Percentiles rank a stretch among this genome's conserved stretches.
These are phyloP conservation scores for Drosophila sturtevanti DNA, from an alignment of 1,140 invertebrate genomes.

Conservation along the genomic window DNA sequence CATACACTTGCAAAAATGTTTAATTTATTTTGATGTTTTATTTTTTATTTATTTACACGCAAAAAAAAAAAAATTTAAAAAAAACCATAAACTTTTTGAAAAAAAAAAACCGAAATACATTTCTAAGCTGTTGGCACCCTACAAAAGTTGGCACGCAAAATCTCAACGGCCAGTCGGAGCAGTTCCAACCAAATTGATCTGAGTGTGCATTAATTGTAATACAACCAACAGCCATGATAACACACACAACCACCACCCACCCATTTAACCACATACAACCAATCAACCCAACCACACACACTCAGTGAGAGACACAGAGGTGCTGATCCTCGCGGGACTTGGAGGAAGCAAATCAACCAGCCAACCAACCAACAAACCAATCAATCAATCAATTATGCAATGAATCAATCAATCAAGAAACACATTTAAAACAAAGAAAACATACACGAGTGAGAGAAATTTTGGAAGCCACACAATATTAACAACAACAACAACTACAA, in stretches of 20 bases:
- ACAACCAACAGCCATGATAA: constrained; percentile 12
- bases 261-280: neutral
- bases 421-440: neutral
- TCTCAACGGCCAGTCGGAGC: constrained; percentile 79
- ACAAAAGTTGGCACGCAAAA: constrained; percentile 82
- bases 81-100: constrained; percentile 43
- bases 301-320: neutral
- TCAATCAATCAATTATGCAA: neutral
- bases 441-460: constrained; percentile 1
- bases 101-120: constrained; percentile 41
- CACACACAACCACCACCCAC: neutral
- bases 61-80: constrained; percentile 38
- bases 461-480: neutral
- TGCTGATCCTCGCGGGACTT: constrained; percentile 4
- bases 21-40: constrained; percentile 70
- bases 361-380: neutral
- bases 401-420: neutral
- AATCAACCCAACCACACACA: constrained; percentile 8
- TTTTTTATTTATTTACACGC: constrained; percentile 78
- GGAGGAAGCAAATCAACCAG: neutral
- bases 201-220: constrained; percentile 61
- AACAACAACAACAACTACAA: neutral
- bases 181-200: constrained; percentile 80
- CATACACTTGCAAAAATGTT: constrained; percentile 23
- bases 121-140: constrained; percentile 77